Conservation (phyloP, 2,113 vertebrate species). For the Ailuropoda melanoleuca region DNA sequence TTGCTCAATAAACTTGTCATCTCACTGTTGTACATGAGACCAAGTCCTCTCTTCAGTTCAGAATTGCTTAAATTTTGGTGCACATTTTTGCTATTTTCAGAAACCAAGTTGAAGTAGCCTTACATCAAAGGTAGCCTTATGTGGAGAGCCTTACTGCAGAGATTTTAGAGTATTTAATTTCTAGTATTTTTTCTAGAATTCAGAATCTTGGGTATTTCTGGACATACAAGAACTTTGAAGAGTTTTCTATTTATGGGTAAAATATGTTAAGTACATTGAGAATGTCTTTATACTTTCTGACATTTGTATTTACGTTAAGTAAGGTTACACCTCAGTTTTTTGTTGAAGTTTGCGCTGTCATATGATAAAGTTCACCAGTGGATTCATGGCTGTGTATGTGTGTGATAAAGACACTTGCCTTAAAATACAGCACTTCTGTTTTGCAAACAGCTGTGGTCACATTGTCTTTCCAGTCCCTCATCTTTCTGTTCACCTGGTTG, state of each 20-base stretch:
- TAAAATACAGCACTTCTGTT: constrained; percentile 66
- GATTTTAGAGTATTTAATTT: constrained; percentile 67
- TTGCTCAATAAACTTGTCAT: constrained; percentile 39
- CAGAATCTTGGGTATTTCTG: constrained; percentile 59
- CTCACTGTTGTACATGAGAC: background rate
- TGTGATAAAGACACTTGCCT: constrained; percentile 70
- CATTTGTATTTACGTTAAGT: constrained; percentile 23
- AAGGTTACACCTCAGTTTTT: constrained; percentile 47
- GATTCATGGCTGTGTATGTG: background rate
- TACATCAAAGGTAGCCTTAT: constrained; percentile 76
- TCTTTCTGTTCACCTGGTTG: background rate
- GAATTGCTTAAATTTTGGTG: constrained; percentile 55
- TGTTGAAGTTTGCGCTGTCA: constrained; percentile 40
- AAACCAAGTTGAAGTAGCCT: constrained; percentile 74
- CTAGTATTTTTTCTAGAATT: constrained; percentile 73
- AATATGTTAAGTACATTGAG: constrained; percentile 31
- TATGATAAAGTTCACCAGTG: background rate
- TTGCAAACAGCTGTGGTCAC: background rate
- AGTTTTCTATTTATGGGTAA: constrained; percentile 32
- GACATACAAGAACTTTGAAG: constrained; percentile 49
- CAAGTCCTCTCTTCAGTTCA: constrained; percentile 49
- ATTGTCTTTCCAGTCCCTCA: background rate
- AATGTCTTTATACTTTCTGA: constrained; percentile 23
- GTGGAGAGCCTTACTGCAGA: constrained; percentile 68
- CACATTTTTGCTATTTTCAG: constrained; percentile 59